Conservation (phyloP, 2,888 invertebrate genomes). For the Polyploca ridens region DNA sequence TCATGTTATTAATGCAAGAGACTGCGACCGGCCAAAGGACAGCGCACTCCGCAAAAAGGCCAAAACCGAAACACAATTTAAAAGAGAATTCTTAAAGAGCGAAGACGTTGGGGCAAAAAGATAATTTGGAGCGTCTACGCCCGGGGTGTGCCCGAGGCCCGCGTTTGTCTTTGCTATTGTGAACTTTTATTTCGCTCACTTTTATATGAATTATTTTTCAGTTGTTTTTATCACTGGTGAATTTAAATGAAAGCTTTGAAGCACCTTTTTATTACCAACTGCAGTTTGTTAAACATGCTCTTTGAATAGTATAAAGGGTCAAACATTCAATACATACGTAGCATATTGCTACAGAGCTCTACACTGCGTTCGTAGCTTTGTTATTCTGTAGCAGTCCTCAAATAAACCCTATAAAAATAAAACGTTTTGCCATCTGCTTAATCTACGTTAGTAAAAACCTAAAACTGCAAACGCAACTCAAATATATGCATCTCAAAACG, state of each 20-base stretch:
- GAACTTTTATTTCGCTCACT: constrained; percentile 79
- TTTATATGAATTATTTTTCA: constrained; percentile 79
- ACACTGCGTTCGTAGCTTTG: no score
- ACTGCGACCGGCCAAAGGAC: constrained; percentile 71
- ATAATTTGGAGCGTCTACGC: constrained; percentile 65
- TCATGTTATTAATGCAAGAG: constrained; percentile 72
- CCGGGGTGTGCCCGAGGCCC: constrained; percentile 60
- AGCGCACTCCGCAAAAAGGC: constrained; percentile 68
- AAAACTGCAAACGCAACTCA: neutral
- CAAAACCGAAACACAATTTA: constrained; percentile 80
- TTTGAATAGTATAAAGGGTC: neutral
- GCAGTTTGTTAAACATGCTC: constrained; percentile 19
- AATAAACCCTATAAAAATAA: neutral
- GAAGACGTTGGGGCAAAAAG: constrained; percentile 76
- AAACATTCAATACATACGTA: no score
- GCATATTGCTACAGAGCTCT: no score
- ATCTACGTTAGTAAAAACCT: neutral
- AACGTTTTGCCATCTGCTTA: neutral
- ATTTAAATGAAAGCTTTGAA: constrained; percentile 63
- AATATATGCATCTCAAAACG: constrained; percentile 9
- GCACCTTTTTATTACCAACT: constrained; percentile 40
- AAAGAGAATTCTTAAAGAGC: constrained; percentile 82
- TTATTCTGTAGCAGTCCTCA: no score
- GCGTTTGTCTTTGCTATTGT: constrained; percentile 82
- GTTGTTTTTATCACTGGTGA: constrained; percentile 75